These are phyloP conservation scores for Phoenoteleia sp. DNA, from an alignment of 2,888 invertebrate species.

Conservation along the genomic window DNA sequence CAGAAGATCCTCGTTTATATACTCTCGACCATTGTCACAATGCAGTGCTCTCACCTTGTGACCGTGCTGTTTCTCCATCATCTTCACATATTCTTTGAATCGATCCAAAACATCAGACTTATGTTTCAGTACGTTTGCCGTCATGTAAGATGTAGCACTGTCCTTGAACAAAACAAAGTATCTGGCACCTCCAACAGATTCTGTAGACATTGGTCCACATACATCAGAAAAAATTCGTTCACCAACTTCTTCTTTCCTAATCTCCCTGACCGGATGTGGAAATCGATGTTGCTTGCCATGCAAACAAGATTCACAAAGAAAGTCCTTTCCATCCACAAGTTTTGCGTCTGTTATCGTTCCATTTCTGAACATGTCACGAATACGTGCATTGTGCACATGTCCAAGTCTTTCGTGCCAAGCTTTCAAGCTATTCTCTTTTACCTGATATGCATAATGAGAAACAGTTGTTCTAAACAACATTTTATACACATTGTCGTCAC, in stretches of 20 bases:
- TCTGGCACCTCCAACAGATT: constrained; percentile 12
- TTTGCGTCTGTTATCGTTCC: neutral
- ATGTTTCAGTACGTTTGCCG: neutral
- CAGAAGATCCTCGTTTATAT: neutral
- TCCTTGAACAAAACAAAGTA: constrained; percentile 12
- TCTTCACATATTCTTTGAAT: constrained; percentile 1
- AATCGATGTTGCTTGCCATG: constrained; percentile 46
- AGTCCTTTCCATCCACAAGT: neutral
- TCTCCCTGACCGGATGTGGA: neutral
- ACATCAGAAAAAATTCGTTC: constrained; percentile 43
- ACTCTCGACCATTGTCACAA: constrained; percentile 26
- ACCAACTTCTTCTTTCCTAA: constrained; percentile 11
- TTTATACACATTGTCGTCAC: constrained; percentile 46
- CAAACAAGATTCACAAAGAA: constrained; percentile 21
- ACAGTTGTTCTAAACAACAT: constrained; percentile 46
- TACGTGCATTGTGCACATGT: constrained; percentile 16
- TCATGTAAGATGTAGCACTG: neutral
- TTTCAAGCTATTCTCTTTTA: neutral
- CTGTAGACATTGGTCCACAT: constrained; percentile 40
- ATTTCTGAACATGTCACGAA: constrained; percentile 16
- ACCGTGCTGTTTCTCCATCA: constrained; percentile 2
- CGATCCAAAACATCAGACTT: constrained; percentile 14
- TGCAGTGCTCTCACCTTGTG: neutral
- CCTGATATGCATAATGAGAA: constrained; percentile 18
- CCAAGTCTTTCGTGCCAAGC: neutral